A percentile compares a stretch with the other conserved stretches of the same genome.
These are phyloP conservation scores for Penaeus japonicus DNA, from an alignment of 1,140 invertebrate genomes.

Conservation along the genomic window DNA sequence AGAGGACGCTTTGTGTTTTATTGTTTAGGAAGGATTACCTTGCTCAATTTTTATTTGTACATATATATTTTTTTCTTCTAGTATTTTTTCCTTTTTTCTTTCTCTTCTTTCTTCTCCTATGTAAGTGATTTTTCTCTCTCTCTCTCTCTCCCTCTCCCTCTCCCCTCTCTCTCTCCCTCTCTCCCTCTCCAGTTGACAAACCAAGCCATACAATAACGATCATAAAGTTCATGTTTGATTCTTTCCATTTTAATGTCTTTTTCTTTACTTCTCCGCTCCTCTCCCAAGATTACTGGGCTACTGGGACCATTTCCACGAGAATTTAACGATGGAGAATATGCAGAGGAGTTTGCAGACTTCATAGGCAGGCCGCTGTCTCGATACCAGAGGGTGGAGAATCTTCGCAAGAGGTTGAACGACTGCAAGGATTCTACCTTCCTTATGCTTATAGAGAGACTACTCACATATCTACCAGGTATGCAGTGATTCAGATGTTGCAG, in stretches of 20 bases:
- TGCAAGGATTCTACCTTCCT: constrained; percentile 57
- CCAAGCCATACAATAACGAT: too few relatives aligned
- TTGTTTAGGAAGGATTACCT: background rate
- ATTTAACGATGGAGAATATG: constrained; percentile 58
- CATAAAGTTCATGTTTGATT: too few relatives aligned
- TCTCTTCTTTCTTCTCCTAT: too few relatives aligned
- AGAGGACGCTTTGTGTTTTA: background rate
- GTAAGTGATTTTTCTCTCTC: too few relatives aligned
- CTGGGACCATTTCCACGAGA: constrained; percentile 58
- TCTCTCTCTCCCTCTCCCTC: too few relatives aligned
- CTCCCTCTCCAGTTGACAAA: too few relatives aligned
- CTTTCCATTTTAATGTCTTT: background rate
- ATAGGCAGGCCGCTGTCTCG: constrained; percentile 66
- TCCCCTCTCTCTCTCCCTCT: too few relatives aligned
- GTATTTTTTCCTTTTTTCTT: too few relatives aligned
- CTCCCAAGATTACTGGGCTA: constrained; percentile 54
- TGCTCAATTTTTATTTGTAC: background rate
- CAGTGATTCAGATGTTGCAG: too few relatives aligned
- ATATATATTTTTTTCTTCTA: too few relatives aligned
- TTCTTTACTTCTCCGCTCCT: background rate
- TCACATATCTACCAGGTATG: constrained; percentile 54
- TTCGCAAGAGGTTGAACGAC: constrained; percentile 54
- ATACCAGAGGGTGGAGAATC: constrained; percentile 55
- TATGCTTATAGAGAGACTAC: constrained; percentile 53
- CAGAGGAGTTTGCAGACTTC: constrained; percentile 46